Conservation (phyloP, 1,140 invertebrate species). For the Xylocopa sonorina region DNA sequence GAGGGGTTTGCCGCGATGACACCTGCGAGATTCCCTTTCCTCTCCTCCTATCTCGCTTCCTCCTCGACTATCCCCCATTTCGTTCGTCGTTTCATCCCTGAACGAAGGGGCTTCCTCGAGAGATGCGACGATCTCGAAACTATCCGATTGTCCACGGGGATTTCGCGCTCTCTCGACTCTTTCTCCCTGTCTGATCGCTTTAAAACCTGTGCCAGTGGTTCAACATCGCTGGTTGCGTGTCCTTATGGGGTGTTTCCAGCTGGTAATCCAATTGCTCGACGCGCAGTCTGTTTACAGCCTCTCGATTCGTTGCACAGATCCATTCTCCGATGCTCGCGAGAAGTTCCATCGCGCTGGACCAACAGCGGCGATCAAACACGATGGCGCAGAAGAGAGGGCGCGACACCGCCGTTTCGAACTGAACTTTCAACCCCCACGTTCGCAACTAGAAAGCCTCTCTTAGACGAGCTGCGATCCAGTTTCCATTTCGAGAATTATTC, state of each 20-base stretch:
- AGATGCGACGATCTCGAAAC: conserved; percentile 5
- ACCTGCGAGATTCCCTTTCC: conserved; percentile 32
- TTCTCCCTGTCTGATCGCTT: conserved; percentile 24
- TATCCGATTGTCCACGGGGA: conserved; percentile 40
- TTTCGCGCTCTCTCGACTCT: background rate
- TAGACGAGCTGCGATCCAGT: background rate
- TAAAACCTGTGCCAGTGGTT: conserved; percentile 15
- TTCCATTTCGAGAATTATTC: background rate
- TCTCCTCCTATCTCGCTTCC: background rate
- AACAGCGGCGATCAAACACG: too few species aligned
- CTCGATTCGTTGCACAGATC: too few species aligned
- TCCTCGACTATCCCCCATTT: background rate
- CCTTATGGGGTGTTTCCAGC: background rate
- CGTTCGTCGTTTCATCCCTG: conserved; percentile 11
- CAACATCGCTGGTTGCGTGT: background rate
- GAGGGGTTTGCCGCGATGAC: conserved; percentile 21
- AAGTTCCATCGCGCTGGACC: too few species aligned
- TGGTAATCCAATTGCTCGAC: background rate
- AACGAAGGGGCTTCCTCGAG: conserved; percentile 9
- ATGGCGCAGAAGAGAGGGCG: too few species aligned
- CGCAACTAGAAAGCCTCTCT: background rate
- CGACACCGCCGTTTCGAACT: too few species aligned
- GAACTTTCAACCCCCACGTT: conserved; percentile 1
- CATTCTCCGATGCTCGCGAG: too few species aligned
- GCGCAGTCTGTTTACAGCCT: background rate